phyloP scores from a whole-genome alignment of 2,113 vertebrate species.

The Cyprinodon variegatus region DNA sequence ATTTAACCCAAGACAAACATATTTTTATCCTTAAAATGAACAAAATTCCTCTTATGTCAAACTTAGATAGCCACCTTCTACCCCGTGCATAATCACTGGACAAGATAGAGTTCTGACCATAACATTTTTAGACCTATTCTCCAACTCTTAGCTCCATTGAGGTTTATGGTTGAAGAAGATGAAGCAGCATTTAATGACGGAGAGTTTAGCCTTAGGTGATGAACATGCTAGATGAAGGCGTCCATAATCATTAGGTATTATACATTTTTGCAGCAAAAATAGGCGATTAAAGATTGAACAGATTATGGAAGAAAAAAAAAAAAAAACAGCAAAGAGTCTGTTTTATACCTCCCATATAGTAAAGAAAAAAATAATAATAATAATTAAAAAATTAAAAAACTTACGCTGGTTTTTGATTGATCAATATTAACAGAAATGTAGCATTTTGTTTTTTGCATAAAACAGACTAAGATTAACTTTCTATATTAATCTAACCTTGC shows the following conservation, averaged over 20 bases:
- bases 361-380: too few relatives aligned
- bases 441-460: too few relatives aligned
- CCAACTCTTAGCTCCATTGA: background rate
- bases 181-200: background rate
- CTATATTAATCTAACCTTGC: too few relatives aligned
- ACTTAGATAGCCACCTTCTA: background rate
- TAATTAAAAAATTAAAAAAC: too few relatives aligned
- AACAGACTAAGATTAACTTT: too few relatives aligned
- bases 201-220: background rate
- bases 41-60: background rate
- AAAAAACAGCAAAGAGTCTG: background rate
- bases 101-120: background rate
- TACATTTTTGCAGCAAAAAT: background rate
- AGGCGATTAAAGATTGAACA: background rate
- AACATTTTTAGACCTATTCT: background rate
- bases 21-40: background rate
- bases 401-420: too few relatives aligned
- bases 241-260: background rate
- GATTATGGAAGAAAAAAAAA: background rate
- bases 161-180: background rate
- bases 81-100: background rate
- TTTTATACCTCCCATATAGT: background rate
- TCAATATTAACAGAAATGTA: too few relatives aligned
- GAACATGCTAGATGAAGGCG: background rate
- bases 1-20: background rate